Base-by-base conservation (phyloP, 2,113 vertebrate genomes). In the Mustela lutreola region DNA sequence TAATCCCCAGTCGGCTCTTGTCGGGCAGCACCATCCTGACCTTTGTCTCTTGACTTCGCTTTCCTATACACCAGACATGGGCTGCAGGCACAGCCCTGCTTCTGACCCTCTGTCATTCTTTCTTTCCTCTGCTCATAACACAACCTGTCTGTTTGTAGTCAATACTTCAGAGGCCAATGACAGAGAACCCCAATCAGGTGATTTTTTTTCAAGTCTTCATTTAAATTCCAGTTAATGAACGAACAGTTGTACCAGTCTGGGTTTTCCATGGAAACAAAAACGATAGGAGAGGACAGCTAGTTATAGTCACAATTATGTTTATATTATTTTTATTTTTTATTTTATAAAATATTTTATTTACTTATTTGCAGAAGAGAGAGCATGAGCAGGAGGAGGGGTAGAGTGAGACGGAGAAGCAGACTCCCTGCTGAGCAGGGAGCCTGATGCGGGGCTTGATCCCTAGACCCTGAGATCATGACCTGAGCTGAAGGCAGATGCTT, bases 11-110 rank as follows among this genome's bases (percentile, higher is more conserved):
- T 5, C 0, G 2, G 28, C 39, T 5, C 10, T 78, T 26, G 7
- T 0, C 19, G 7, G 39, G 2, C 79, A 7, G 0, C 7, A 33
- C 24, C 78, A 58, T 12, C 5, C 6, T 36, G 60, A 19, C 39
- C 85, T 70, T 84, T 0, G 9, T 33, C 39, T 45, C 63, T 14
- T 24, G 39, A 39, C 21, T 33, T 50, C 0, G 0, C 4, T 42
- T 79, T 36, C 26, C 5, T 62, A 33, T 19, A 3, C 3, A 28
- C 39, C 45, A 58, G 22, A 28, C 11, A 19, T 0, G 15, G 39
- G 11, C 1, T 15, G 19, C 58, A 7, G 24, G 36, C 36, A 45
- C 5, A 0, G 3, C 1, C 2, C 19, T 33, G 85, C 5, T 48
- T 62, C 78, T 26, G 36, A 42, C 18, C 28, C 22, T 60, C 10